A percentile compares a stretch with the other conserved stretches of the same genome.
Evolutionary conservation across 2,113 vertebrate species (phyloP).

Genomic region (Scomber colias): DNA sequence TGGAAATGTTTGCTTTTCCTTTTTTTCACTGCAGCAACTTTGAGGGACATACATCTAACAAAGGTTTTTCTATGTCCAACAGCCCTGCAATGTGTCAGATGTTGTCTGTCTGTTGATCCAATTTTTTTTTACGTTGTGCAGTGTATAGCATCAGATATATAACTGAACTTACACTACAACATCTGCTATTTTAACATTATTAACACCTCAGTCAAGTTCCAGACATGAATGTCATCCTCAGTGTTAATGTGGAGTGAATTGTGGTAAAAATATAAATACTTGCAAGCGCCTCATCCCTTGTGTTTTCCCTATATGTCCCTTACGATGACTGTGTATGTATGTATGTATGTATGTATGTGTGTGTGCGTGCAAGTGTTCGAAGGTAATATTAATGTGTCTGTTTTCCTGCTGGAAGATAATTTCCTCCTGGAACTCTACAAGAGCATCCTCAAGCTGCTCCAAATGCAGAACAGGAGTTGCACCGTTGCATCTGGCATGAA

Average conservation of each 20-base stretch:
- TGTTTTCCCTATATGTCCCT: conserved; percentile 2
- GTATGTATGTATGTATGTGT: neutral
- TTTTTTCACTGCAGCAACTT: neutral
- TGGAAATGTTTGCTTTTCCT: neutral
- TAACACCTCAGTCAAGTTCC: too few species aligned
- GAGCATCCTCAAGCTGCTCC: conserved; percentile 31
- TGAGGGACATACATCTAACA: neutral
- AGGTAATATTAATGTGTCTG: conserved; percentile 41
- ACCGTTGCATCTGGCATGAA: conserved; percentile 71
- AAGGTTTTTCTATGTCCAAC: neutral
- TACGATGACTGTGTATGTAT: neutral
- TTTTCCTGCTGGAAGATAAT: conserved; percentile 60
- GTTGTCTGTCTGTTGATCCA: conserved; percentile 18
- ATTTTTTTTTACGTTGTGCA: conserved; percentile 8
- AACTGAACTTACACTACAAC: neutral
- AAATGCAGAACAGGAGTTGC: conserved; percentile 62
- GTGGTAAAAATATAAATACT: neutral
- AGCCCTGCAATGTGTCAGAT: conserved; percentile 15
- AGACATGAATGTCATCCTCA: neutral
- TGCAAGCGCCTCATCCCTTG: neutral
- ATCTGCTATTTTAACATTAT: neutral
- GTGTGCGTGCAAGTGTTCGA: conserved; percentile 7
- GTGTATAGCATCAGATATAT: neutral
- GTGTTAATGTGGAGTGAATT: neutral
- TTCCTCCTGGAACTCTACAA: conserved; percentile 48